Percentiles rank a stretch among this genome's conserved stretches.
Evolutionary conservation across 92 coral and sea anemone genomes (phyloP).

Genomic region (Siderastrea radians): DNA sequence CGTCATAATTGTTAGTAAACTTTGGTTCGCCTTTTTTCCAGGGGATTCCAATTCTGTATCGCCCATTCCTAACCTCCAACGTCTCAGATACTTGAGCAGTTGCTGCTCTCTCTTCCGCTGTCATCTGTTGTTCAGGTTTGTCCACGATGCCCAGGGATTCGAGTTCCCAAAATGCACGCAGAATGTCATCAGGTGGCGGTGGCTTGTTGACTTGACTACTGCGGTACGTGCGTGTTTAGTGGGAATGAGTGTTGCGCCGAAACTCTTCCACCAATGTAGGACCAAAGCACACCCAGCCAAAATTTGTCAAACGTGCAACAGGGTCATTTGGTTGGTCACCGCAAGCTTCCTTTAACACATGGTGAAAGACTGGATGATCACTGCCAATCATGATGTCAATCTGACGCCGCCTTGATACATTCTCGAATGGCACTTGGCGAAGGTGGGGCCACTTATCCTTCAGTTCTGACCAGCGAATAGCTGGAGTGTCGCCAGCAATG

Average conservation of each 20-base stretch:
- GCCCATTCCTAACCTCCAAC: slow-evolving; percentile 26
- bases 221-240: slow-evolving; percentile 56
- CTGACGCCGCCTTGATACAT: slow-evolving; percentile 47
- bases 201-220: slow-evolving; percentile 14
- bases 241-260: slow-evolving; percentile 36
- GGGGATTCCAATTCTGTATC: slow-evolving; percentile 48
- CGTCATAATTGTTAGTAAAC: slow-evolving; percentile 49
- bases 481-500: slow-evolving; percentile 67
- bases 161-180: slow-evolving; percentile 63
- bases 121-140: slow-evolving; percentile 2
- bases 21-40: slow-evolving; percentile 57
- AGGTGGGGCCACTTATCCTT: slow-evolving; percentile 63
- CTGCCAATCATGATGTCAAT: slow-evolving; percentile 64
- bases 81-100: slow-evolving; percentile 45
- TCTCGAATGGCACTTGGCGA: slow-evolving; percentile 41
- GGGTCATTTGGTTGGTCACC: slow-evolving; percentile 40
- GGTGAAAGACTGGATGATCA: slow-evolving; percentile 66
- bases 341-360: slow-evolving; percentile 17
- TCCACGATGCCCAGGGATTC: slow-evolving; percentile 63
- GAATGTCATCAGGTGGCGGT: slow-evolving; percentile 31
- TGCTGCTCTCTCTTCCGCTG: slow-evolving; percentile 61
- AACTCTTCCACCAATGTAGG: slow-evolving; percentile 46
- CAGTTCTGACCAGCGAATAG: slow-evolving; percentile 65
- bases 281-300: slow-evolving; percentile 73
- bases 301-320: slow-evolving; percentile 42